Percentiles rank a stretch among this genome's conserved stretches.
phyloP scores from a whole-genome alignment of 2,888 invertebrate species.

The Papilio protenor region DNA sequence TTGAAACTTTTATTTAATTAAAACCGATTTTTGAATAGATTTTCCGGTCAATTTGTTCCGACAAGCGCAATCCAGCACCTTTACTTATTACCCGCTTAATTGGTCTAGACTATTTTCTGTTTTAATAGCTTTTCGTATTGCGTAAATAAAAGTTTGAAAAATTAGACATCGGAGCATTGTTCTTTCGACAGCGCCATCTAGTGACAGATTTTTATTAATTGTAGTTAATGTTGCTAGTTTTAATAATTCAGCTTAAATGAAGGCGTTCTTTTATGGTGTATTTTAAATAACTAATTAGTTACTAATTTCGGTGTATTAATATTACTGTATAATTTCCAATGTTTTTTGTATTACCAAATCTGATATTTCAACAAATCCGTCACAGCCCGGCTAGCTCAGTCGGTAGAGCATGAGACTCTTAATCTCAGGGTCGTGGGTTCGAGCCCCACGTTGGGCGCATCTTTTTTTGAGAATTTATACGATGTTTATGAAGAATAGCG shows the following conservation, averaged over 20 bases:
- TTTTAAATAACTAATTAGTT: not conserved
- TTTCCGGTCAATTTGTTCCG: constrained; percentile 41
- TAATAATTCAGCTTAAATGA: not conserved
- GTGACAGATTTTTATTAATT: not conserved
- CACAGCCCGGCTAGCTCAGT: constrained; percentile 83
- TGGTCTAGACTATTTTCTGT: constrained; percentile 39
- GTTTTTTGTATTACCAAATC: not conserved
- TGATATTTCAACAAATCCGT: not conserved
- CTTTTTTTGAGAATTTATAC: constrained; percentile 17
- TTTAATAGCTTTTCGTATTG: constrained; percentile 26
- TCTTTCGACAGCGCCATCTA: constrained; percentile 29
- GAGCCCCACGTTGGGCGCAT: constrained; percentile 85
- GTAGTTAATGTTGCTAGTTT: no score
- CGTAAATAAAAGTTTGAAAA: constrained; percentile 1
- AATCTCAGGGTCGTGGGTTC: constrained; percentile 87
- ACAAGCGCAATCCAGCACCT: constrained; percentile 35
- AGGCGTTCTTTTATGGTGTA: not conserved
- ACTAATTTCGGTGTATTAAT: not conserved
- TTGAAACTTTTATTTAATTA: constrained; percentile 45
- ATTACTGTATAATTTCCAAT: not conserved
- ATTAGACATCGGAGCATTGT: not conserved
- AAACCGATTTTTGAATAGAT: constrained; percentile 40
- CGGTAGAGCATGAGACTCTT: constrained; percentile 87
- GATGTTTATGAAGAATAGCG: not conserved
- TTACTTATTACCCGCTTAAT: constrained; percentile 39